Evolutionary conservation across 2,113 vertebrate species (phyloP), one percentile per base, ranked within the genome.

Genomic region (Galeopterus variegatus): DNA sequence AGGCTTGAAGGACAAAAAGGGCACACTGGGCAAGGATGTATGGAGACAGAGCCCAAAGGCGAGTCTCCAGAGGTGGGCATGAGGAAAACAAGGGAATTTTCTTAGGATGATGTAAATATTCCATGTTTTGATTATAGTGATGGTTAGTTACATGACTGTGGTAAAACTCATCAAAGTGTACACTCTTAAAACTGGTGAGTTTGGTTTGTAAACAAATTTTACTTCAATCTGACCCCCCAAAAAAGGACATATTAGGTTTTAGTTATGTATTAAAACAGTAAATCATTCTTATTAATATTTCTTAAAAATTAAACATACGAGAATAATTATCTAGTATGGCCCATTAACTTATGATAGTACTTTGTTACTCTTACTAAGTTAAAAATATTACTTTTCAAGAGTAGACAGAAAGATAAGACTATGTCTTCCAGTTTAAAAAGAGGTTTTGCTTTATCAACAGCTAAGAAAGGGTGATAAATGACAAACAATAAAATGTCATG

Each of bases 291-390:
- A 87, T 52, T 95, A 67, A 65, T 76, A 41, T 41, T 41, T 41
- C 41, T 41, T 41, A 93, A 93, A 91, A 93, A 80, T 84, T 88
- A 81, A 97, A 90, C 41, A 90, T 13, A 56, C 15, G 77, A 94
- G 85, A 97, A 90, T 90, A 95, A 94, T 87, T 79, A 84, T 11
- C 60, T 90, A 76, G 52, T 88, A 72, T 36, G 26, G 64, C 45
- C 58, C 94, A 86, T 89, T 86, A 82, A 73, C 54, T 87, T 73
- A 94, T 87, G 76, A 45, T 28, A 60, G 17, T 76, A 23, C 19
- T 95, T 95, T 82, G 60, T 95, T 94, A 95, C 45, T 36, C 45
- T 85, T 95, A 82, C 56, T 85, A 95, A 97, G 85, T 88, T 94
- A 62, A 69, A 88, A 90, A 65, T 69, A 73, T 73, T 92, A 45